Base-by-base conservation (phyloP, 2,797 vertebrate species). In the Gymnoscopelus braueri region DNA sequence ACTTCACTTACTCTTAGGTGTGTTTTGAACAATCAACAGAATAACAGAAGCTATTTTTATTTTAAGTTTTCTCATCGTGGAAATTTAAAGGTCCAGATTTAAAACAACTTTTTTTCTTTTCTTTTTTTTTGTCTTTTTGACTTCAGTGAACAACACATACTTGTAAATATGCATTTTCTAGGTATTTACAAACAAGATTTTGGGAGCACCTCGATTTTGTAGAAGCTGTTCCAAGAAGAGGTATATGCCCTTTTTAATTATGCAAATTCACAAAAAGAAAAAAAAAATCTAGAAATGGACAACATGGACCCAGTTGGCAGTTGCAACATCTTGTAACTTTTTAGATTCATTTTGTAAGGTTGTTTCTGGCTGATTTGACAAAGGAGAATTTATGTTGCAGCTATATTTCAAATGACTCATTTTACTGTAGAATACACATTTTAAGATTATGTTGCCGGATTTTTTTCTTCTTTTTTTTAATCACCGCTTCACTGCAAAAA, bases 91-190 rank as follows among this genome's bases (percentile, higher is more conserved):
- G 67, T 86, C 84, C 78, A 77, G 76, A 83, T 81, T 82, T 29
- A 23, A 47, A 26, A 71, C n/a, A 35, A 74, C 61, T 52, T n/a
- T 24, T n/a, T 47, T 60, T 9, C 9, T 44, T 44, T 10, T 10
- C 57, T 32, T 35, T 60, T 14, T 44, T 60, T 3, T 44, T 44
- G 51, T 56, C 19, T 61, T 72, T 87, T 75, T 78, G 75, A 85
- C 84, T 84, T 71, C 71, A 44, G 80, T 86, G 72, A 86, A 91
- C 74, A 79, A 83, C 78, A 87, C 81, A 72, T 86, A 87, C 84
- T 81, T 94, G 92, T 94, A 93, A 92, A 94, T 94, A 93, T 82
- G 82, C 88, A 92, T 94, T 94, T 94, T 93, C 80, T 94, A 93
- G 87, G 77, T 91, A 92, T 92, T 92, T 91, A 90, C 91, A 91